Evolutionary conservation across 30 jellyfish, hydroid and myxozoan genomes (phyloP), one percentile per base, ranked within the genome.

Genomic region (Rhopilema esculentum): DNA sequence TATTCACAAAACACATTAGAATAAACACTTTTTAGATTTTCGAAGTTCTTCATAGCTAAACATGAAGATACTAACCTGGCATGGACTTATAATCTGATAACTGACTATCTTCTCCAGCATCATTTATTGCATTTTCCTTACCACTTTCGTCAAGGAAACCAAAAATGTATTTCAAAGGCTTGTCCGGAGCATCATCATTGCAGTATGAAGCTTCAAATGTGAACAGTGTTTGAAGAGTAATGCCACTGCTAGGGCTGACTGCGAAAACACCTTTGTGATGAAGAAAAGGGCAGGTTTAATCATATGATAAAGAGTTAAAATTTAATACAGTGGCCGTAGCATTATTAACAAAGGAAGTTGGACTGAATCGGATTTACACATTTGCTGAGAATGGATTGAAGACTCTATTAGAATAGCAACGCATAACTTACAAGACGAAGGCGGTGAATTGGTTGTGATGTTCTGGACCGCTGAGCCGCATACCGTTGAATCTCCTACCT

Each of bases 401-500:
- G n/a, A n/a, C n/a, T 24, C 73, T 63, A 63, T 24, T 51, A 51
- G 67, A 51, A 12, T 51, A 51, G n/a, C n/a, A n/a, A n/a, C n/a
- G n/a, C n/a, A n/a, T 0, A 70, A 27, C 84, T 9, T 22, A 73
- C 84, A 66, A 29, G 70, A 66, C 1, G 70, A 20, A 0, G 84
- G 84, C 23, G 64, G 70, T 12, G 70, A 0, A 23, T 48, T 73
- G 8, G 84, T 73, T 31, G 69, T 8, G 40, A 73, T 50, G 24
- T 29, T 18, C 12, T 30, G 24, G 40, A 4, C 24, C 4, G 84
- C 84, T 30, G 70, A 18, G 18, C 27, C 65, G 0, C 23, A 15
- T 48, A 29, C 50, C 19, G 15, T 4, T 9, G 2, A 2, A 8
- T 27, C 18, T 29, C 84, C 68, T 0, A 1, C 32, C 50, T 18